Conservation (phyloP, 2,797 vertebrate genomes). For the Cottoperca gobio region DNA sequence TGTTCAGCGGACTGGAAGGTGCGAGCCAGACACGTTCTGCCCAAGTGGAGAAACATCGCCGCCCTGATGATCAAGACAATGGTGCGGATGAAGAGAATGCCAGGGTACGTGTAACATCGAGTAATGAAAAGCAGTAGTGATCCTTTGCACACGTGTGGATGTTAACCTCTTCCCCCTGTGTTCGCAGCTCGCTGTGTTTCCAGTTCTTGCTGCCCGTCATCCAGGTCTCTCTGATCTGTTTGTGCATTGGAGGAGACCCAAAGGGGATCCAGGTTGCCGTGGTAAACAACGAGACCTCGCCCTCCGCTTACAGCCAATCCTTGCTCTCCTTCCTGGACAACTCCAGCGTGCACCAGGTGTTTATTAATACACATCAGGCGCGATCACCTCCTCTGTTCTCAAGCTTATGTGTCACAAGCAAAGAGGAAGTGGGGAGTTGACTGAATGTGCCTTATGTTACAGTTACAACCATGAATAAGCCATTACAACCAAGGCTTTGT, state of each 20-base stretch:
- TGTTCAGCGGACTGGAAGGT: constrained; percentile 83
- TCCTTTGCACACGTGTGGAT: no score
- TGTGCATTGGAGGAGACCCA: constrained; percentile 85
- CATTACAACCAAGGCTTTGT: no score
- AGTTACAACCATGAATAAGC: no score
- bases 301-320: constrained; percentile 68
- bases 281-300: constrained; percentile 85
- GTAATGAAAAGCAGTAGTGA: not conserved
- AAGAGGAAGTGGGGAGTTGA: constrained; percentile 6
- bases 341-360: constrained; percentile 83
- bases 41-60: constrained; percentile 84
- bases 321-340: constrained; percentile 86
- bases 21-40: constrained; percentile 77
- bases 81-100: constrained; percentile 87
- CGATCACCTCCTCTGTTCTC: not conserved
- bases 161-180: not conserved
- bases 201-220: constrained; percentile 88
- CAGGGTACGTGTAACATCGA: constrained; percentile 69
- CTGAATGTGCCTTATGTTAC: no score
- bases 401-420: not conserved
- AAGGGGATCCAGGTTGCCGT: constrained; percentile 83
- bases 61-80: constrained; percentile 86
- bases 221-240: constrained; percentile 87
- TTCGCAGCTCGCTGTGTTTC: constrained; percentile 84
- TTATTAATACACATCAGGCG: not conserved